phyloP scores from a whole-genome alignment of 2,888 invertebrate species.

The Drosophila prostipennis region DNA sequence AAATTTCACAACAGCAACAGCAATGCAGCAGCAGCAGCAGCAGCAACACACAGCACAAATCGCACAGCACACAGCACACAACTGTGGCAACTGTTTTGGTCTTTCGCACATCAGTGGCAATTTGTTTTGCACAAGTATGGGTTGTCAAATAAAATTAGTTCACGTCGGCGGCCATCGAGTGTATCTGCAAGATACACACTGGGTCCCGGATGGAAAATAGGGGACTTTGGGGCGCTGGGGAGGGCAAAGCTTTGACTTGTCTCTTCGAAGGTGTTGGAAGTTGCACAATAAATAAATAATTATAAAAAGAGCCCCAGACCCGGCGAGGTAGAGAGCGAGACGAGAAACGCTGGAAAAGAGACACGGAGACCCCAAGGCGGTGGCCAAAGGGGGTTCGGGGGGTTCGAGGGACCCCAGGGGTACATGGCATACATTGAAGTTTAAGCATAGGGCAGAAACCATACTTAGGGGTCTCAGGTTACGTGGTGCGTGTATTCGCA shows the following conservation, averaged over 20 bases:
- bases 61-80: conserved; percentile 28
- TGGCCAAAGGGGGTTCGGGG: not conserved
- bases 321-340: conserved; percentile 16
- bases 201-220: conserved; percentile 3
- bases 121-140: conserved; percentile 83
- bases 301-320: conserved; percentile 69
- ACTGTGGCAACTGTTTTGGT: conserved; percentile 68
- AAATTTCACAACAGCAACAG: conserved; percentile 67
- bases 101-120: conserved; percentile 83
- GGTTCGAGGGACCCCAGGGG: conserved; percentile 6
- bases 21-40: conserved; percentile 22
- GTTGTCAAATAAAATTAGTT: conserved; percentile 83
- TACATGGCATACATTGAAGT: conserved; percentile 75
- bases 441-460: conserved; percentile 80
- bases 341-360: conserved; percentile 23
- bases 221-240: conserved; percentile 23
- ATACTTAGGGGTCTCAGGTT: conserved; percentile 79
- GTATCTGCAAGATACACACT: conserved; percentile 38
- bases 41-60: conserved; percentile 24
- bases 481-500: conserved; percentile 79
- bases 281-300: conserved; percentile 83
- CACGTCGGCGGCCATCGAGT: conserved; percentile 66
- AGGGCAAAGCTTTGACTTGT: conserved; percentile 77
- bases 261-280: conserved; percentile 82
- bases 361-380: conserved; percentile 18